Evolutionary conservation across 2,113 vertebrate genomes (phyloP).

Genomic region (Microcebus griseorufus): DNA sequence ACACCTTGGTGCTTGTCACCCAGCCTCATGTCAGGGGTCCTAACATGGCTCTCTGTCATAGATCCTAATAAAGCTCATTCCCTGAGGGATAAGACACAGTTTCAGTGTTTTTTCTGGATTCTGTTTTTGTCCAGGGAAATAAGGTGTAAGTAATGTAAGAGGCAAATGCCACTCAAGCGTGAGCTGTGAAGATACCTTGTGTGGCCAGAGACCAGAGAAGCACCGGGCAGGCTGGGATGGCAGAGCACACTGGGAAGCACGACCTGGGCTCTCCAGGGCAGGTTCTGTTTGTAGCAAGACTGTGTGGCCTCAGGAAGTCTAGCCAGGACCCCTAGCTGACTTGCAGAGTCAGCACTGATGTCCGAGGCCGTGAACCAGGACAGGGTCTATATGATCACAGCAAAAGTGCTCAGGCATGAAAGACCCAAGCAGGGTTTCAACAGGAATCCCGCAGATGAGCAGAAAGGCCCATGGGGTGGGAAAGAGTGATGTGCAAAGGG

Average conservation of each 20-base stretch:
- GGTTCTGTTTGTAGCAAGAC: background rate
- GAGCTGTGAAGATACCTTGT: background rate
- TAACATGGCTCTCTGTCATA: background rate
- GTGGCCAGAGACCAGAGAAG: background rate
- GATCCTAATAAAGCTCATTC: background rate
- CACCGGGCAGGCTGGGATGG: fast-evolving
- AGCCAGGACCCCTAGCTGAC: fast-evolving
- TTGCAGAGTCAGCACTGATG: too few species aligned
- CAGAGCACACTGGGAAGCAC: fast-evolving
- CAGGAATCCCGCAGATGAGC: fast-evolving
- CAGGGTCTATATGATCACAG: background rate
- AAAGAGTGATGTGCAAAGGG: background rate
- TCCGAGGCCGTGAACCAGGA: background rate
- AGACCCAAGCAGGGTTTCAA: background rate
- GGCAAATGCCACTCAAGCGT: background rate
- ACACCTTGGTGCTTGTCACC: background rate
- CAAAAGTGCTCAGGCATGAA: background rate
- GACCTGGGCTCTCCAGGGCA: fast-evolving
- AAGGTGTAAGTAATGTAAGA: background rate
- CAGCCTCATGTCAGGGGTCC: background rate
- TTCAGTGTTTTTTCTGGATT: background rate
- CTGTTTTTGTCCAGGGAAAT: background rate
- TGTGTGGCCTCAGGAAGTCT: background rate
- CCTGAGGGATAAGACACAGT: background rate
- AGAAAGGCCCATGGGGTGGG: background rate